Base-by-base conservation (phyloP, 2,888 invertebrate species). In the Mycogona germanica region DNA sequence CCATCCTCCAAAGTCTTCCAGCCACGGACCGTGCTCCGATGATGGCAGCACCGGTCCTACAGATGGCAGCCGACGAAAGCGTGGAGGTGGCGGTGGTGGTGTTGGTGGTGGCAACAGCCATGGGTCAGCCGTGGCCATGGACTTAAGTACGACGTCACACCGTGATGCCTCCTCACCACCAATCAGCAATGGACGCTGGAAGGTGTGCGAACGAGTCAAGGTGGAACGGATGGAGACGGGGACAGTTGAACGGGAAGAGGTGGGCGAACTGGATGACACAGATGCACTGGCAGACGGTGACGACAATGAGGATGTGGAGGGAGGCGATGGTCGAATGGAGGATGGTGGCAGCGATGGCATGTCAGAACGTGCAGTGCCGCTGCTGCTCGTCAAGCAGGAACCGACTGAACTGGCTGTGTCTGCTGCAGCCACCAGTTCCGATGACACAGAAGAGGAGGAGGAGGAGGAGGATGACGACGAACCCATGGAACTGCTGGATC, bases 171-270 rank as follows among this genome's bases (percentile, higher is more conserved):
- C 23, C 64, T 64, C 26, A 65, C 65, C 53, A 73, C 71, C 59
- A 73, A 72, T 49, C 59, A 73, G 71, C 62, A 75, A 72, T 61
- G 72, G 53, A 19, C 51, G 70, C 7, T 71, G 68, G 23, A 64
- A 63, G 17, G 65, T 67, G 51, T 64, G 63, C 49, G 68, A 70
- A 54, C 65, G 64, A 48, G n/a, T 53, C 47, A 44, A 57, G 58
- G 55, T 57, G 55, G 59, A 62, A 62, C 58, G 64, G 32, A 17
- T 5, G 9, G 28, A 41, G 21, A 47, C 37, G 6, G 52, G 53
- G 19, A 57, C 59, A n/a, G 51, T 56, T 6, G 55, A 56, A 21
- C 48, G 54, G 7, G 48, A 54, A 7, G 58, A 58, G 23, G 53
- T 54, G 6, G 59, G 56, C 29, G 58, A 57, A n/a, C 55, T 61